Evolutionary conservation across 2,888 invertebrate species (phyloP).

Genomic region (Apocheima hispidaria): DNA sequence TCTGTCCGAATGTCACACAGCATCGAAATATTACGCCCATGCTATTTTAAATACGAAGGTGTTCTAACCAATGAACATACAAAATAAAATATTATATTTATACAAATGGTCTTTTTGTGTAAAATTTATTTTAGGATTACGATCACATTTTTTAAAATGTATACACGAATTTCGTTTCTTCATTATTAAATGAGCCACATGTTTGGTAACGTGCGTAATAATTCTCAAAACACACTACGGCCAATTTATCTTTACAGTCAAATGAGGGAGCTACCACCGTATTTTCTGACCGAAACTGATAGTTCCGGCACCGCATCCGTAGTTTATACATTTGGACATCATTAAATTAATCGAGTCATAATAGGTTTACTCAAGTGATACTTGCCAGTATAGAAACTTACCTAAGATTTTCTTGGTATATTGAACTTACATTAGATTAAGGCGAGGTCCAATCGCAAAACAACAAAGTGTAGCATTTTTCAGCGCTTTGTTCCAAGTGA

Average conservation of each 20-base stretch:
- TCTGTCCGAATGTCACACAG: no score
- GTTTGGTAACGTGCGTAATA: constrained; percentile 33
- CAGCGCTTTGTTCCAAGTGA: no score
- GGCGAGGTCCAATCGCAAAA: no score
- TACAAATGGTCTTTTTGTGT: constrained; percentile 23
- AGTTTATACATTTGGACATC: neutral
- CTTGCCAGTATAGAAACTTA: neutral
- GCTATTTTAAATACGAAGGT: neutral
- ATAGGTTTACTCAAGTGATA: constrained; percentile 42
- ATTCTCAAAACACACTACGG: neutral
- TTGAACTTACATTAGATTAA: neutral
- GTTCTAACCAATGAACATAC: neutral
- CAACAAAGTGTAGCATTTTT: no score
- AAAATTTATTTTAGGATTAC: constrained; percentile 12
- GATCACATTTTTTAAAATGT: constrained; percentile 20
- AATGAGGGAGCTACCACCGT: neutral
- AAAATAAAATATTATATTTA: constrained; percentile 20
- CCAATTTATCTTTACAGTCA: neutral
- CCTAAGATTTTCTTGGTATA: neutral
- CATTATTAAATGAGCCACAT: constrained; percentile 31
- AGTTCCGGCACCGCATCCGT: no score
- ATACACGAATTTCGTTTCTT: constrained; percentile 21
- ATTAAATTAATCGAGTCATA: neutral
- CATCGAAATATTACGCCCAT: no score
- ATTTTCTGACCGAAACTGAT: neutral